phyloP scores from a whole-genome alignment of 2,888 invertebrate species.

The Argyresthia goedartella region DNA sequence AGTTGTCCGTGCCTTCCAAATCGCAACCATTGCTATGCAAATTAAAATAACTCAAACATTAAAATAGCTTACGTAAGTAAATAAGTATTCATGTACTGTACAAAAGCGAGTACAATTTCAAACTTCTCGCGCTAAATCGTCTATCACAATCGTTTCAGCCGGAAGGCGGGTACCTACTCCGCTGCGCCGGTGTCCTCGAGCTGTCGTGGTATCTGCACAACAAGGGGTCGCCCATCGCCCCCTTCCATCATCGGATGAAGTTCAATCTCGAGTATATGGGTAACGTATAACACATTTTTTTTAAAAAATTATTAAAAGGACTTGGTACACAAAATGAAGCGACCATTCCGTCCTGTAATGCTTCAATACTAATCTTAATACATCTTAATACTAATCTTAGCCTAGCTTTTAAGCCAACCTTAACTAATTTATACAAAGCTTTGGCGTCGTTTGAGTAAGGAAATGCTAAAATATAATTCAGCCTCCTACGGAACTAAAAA shows the following conservation, averaged over 20 bases:
- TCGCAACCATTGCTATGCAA: too few species aligned
- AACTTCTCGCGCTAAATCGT: too few species aligned
- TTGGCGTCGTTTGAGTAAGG: too few species aligned
- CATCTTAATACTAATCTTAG: neutral
- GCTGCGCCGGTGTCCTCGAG: slow-evolving; percentile 33
- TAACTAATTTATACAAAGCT: too few species aligned
- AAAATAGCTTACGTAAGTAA: too few species aligned
- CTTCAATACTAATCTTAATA: neutral
- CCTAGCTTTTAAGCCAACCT: neutral
- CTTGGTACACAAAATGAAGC: neutral
- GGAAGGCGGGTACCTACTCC: slow-evolving; percentile 41
- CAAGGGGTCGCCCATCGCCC: slow-evolving; percentile 33
- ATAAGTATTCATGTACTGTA: too few species aligned
- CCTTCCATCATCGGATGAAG: slow-evolving; percentile 43
- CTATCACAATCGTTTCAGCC: slow-evolving; percentile 21
- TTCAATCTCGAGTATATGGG: slow-evolving; percentile 54
- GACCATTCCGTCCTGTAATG: neutral
- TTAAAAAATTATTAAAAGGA: neutral
- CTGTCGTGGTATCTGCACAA: slow-evolving; percentile 43
- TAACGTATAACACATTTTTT: slow-evolving; percentile 14
- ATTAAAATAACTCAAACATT: too few species aligned
- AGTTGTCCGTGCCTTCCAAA: too few species aligned
- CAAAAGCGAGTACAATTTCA: too few species aligned
- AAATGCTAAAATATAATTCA: too few species aligned
- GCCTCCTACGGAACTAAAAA: too few species aligned